These are phyloP conservation scores for Pelmatolapia mariae DNA, from an alignment of 2,113 vertebrate genomes.

Conservation along the genomic window DNA sequence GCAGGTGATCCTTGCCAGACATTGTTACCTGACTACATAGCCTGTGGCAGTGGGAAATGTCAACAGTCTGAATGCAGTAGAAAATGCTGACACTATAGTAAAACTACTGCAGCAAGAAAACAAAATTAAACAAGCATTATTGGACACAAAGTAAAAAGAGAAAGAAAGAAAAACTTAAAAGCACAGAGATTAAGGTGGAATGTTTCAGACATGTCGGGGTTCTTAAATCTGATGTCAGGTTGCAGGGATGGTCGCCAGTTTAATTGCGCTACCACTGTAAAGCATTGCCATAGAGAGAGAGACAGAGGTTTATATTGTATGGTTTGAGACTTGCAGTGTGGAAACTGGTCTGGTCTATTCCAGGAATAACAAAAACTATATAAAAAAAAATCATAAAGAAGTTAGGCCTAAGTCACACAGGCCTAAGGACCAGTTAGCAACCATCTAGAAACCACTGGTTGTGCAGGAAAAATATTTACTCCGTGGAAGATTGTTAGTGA, in stretches of 20 bases:
- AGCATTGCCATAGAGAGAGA: not conserved
- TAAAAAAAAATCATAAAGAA: not conserved
- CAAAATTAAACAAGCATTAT: not conserved
- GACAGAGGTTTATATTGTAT: not conserved
- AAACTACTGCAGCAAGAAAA: not conserved
- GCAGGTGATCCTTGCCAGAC: not conserved
- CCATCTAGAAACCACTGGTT: not conserved
- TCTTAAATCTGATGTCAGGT: not conserved
- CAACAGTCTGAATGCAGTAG: not conserved
- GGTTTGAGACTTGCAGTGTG: not conserved
- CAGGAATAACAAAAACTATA: not conserved
- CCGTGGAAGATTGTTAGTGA: not conserved
- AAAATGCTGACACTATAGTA: conserved; percentile 15
- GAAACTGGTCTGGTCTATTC: not conserved
- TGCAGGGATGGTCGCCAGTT: not conserved
- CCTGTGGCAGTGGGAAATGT: not conserved
- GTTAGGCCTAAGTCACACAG: not conserved
- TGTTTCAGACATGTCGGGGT: not conserved
- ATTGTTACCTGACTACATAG: not conserved
- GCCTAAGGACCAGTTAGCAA: not conserved
- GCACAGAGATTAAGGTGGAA: not conserved
- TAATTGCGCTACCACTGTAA: not conserved
- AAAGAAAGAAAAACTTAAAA: not conserved
- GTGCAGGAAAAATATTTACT: not conserved
- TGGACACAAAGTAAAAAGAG: not conserved